phyloP scores from a whole-genome alignment of 2,113 vertebrate species.

The Argyrosomus japonicus region DNA sequence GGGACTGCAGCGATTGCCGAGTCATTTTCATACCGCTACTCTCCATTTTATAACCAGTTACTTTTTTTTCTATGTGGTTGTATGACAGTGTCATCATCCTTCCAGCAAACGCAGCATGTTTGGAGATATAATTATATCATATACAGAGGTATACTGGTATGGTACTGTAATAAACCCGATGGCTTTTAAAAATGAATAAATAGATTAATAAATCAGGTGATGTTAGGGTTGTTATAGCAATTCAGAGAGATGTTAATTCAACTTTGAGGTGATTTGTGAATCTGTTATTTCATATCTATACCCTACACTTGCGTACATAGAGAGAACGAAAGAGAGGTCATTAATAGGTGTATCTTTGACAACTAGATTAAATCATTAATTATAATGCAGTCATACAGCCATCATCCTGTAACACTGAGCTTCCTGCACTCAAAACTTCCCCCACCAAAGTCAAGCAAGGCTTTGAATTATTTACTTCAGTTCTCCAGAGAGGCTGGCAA shows the following conservation, averaged over 20 bases:
- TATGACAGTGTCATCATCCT: conserved; percentile 2
- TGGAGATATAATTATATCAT: neutral
- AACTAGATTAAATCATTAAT: conserved; percentile 24
- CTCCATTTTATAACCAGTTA: conserved; percentile 19
- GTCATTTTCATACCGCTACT: conserved; percentile 22
- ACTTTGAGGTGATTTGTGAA: neutral
- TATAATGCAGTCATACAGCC: conserved; percentile 28
- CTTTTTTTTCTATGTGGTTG: neutral
- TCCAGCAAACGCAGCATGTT: conserved; percentile 2
- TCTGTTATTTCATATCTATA: neutral
- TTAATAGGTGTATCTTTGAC: neutral
- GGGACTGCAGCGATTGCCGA: conserved; percentile 4
- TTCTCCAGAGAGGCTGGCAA: conserved; percentile 41
- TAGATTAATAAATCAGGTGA: neutral
- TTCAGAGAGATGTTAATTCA: neutral
- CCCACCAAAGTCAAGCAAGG: conserved; percentile 37
- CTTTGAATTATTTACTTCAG: conserved; percentile 65
- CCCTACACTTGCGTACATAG: neutral
- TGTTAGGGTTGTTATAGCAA: neutral
- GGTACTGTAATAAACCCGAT: neutral
- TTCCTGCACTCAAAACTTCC: conserved; percentile 27
- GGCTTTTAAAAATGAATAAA: neutral
- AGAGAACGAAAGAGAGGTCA: neutral
- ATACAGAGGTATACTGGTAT: neutral
- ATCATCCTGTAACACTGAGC: conserved; percentile 26